phyloP scores from a whole-genome alignment of 2,113 vertebrate genomes.

The Hydrolagus affinis region DNA sequence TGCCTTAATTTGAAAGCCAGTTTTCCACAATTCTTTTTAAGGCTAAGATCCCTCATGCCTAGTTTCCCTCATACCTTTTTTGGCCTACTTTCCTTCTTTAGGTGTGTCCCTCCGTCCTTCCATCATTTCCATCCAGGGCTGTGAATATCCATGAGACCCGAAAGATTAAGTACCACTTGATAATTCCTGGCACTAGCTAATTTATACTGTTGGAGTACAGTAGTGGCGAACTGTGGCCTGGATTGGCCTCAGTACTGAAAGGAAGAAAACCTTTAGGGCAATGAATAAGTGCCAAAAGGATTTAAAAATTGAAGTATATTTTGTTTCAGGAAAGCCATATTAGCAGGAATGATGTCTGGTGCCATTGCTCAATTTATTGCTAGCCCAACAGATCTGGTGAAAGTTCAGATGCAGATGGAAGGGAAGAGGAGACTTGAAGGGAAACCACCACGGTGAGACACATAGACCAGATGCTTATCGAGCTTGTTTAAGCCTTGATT shows the following conservation, averaged over 20 bases:
- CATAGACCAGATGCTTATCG: background rate
- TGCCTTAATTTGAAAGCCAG: too few species aligned
- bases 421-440: conserved; percentile 67
- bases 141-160: too few species aligned
- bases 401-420: conserved; percentile 85
- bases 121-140: too few species aligned
- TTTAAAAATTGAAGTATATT: background rate
- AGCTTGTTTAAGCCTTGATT: background rate
- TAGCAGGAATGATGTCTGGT: conserved; percentile 66
- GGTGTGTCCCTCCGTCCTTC: too few species aligned
- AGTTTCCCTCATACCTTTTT: too few species aligned
- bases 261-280: background rate
- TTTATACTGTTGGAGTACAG: too few species aligned
- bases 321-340: conserved; percentile 61
- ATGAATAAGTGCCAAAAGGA: background rate
- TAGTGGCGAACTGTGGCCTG: background rate
- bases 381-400: conserved; percentile 73
- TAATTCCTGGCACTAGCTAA: too few species aligned
- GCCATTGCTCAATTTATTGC: conserved; percentile 73
- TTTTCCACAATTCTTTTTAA: too few species aligned
- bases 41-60: too few species aligned
- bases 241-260: background rate
- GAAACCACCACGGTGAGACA: conserved; percentile 62
- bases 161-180: too few species aligned
- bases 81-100: too few species aligned